phyloP scores from a whole-genome alignment of 2,113 vertebrate genomes.

The Mustelus asterias region DNA sequence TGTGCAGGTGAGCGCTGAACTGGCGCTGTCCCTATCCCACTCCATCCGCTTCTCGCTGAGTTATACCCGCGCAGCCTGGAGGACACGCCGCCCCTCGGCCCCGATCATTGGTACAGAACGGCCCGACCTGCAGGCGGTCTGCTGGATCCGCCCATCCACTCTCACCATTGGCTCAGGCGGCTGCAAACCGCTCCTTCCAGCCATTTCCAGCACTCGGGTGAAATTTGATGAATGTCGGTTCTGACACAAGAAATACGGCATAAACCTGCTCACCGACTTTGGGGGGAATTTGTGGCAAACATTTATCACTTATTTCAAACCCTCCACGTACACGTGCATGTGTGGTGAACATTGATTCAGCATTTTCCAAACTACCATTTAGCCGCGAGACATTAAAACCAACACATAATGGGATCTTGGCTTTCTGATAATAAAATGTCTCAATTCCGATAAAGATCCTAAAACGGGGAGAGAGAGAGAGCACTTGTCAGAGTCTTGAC shows the following conservation, averaged over 20 bases:
- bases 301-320: neutral
- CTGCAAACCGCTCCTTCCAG: neutral
- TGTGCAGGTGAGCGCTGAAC: conserved; percentile 42
- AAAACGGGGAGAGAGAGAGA: neutral
- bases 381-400: neutral
- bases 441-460: neutral
- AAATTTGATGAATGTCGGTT: conserved; percentile 8
- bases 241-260: neutral
- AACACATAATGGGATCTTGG: neutral
- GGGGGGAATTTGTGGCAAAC: neutral
- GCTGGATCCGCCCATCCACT: neutral
- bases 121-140: neutral
- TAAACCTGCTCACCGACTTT: neutral
- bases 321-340: neutral
- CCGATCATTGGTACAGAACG: conserved; percentile 12
- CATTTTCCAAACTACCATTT: neutral
- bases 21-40: conserved; percentile 30
- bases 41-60: conserved; percentile 24
- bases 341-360: neutral
- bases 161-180: neutral
- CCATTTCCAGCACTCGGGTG: neutral
- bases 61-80: conserved; percentile 26
- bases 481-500: neutral
- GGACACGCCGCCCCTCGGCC: conserved; percentile 33
- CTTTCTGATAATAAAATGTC: neutral